phyloP scores from a whole-genome alignment of 2,113 vertebrate species.

The Pollimyrus isidori region DNA sequence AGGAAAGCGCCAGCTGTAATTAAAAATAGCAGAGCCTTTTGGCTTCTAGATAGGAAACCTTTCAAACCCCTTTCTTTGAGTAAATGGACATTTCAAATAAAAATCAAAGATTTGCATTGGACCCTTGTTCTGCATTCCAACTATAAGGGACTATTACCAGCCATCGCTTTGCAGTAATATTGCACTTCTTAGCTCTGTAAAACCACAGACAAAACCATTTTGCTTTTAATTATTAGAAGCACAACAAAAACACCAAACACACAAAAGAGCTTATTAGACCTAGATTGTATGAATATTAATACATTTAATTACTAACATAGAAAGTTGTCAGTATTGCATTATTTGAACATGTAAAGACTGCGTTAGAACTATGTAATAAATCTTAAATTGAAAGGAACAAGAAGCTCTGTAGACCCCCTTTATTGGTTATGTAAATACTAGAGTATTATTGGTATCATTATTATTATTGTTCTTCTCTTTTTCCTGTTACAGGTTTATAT shows the following conservation, averaged over 20 bases:
- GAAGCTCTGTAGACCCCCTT: background rate
- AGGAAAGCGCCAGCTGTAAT: slow-evolving; percentile 9
- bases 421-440: background rate
- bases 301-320: background rate
- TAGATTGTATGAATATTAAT: background rate
- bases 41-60: slow-evolving; percentile 16
- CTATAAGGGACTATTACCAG: background rate
- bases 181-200: background rate
- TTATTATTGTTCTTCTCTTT: background rate
- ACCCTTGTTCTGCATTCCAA: background rate
- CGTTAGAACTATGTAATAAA: background rate
- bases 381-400: background rate
- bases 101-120: background rate
- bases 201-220: background rate
- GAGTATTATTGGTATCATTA: background rate
- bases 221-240: background rate
- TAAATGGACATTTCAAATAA: slow-evolving; percentile 6
- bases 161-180: background rate
- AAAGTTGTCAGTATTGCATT: background rate
- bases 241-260: background rate
- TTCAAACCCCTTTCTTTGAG: background rate
- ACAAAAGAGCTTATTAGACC: background rate
- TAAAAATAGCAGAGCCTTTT: slow-evolving; percentile 19
- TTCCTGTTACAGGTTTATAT: background rate
- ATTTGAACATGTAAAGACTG: background rate